Evolutionary conservation across 2,888 invertebrate genomes (phyloP), one percentile per base, ranked within the genome.

Genomic region (Epinotia nisella): DNA sequence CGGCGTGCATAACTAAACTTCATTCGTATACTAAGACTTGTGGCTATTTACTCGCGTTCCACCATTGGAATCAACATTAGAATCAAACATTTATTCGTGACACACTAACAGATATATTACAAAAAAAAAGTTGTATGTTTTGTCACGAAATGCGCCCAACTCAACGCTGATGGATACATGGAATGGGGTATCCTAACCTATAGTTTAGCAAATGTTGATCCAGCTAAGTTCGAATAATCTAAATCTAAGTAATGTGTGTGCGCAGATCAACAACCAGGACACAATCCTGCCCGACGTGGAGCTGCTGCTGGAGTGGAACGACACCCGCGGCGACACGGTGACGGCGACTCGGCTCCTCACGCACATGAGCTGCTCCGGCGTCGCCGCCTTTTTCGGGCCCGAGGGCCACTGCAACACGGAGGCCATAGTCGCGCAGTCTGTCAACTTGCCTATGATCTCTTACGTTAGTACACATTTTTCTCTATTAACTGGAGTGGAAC

Each of bases 391-490:
- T 94, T 98, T 99, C 88, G 99, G 99, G 3, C 98, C 99, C 2
- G 99, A 99, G 92, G 98, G 98, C 74, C 96, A 96, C 67, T 99
- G 99, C 91, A 95, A 96, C 84, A 98, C 98, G n/a, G 99, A 99
- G 90, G 98, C 99, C 69, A 97, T 98, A 81, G 96, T 99, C 69
- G 97, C 99, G 29, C 98, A 98, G 86, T 97, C 98, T 60, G 96
- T 97, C 88, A 98, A 99, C 94, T 95, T 98, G 85, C 98, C 99
- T 74, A 98, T 99, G 98, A 97, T 99, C 89, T 98, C 98, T 86
- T 98, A 98, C 92, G 99, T 99, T 93, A 97, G 98, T 96, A 79
- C 41, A 41, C 41, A 24, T 24, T 24, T 24, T 2, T 24, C 21
- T 24, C 21, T 24, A 24, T 24, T 24, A 2, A 24, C 89, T 97